Evolutionary conservation across 2,888 invertebrate species (phyloP), one percentile per base, ranked within the genome.

Genomic region (Pyrgus malvae): DNA sequence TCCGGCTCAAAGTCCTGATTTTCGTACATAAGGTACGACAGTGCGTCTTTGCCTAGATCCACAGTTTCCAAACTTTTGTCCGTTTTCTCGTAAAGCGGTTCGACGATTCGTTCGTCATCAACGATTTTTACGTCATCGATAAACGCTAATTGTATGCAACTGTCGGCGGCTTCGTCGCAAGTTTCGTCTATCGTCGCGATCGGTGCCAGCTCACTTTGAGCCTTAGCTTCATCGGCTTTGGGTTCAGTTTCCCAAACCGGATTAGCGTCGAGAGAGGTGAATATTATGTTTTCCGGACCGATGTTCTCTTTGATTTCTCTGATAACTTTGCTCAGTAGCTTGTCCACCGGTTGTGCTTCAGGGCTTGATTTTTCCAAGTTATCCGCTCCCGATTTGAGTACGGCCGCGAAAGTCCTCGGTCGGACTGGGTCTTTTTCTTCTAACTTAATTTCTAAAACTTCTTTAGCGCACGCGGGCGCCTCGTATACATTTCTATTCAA

Each of bases 301-400:
- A 92, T 92, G 64, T 93, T 93, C 65, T 93, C 93, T 73, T 93
- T 93, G 9, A 93, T 92, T 3, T 91, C 91, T 63, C 90, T 72
- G 45, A 92, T 92, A 3, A 92, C 78, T 69, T 92, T 91, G 45
- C 81, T 87, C 0, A 92, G 91, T 51, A 93, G 77, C 64, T 91
- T 91, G 37, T 91, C 89, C 1, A 90, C 78, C 0, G 87, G 62
- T 1, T 83, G 84, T 1, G 87, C 87, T 0, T 90, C 90, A 0
- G 86, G 83, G 57, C 86, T 90, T 0, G 63, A 89, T 61, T 81
- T 8, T 29, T 83, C 60, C 12, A 84, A 78, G 50, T 91, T 90
- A 38, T 86, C 89, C 0, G 90, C 82, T 0, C 86, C 86, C 3
- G 83, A 76, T 51, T 88, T 91, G 0, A 91, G 68, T 0, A 91